These are phyloP conservation scores for Nesometra sesokonis DNA, from an alignment of 35 echinoderm and acorn worm species.

Conservation along the genomic window DNA sequence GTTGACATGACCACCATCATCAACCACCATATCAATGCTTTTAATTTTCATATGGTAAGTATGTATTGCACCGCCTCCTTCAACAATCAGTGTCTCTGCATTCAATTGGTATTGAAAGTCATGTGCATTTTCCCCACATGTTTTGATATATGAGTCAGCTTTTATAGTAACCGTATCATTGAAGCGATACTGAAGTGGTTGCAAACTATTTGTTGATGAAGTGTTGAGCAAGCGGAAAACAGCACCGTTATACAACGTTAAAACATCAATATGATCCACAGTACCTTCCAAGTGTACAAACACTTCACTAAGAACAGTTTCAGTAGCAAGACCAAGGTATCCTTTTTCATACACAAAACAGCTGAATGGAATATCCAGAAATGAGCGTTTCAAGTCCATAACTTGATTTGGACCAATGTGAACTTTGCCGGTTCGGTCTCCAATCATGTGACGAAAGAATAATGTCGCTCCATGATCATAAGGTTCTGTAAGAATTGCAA, in stretches of 20 bases:
- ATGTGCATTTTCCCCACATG: conserved; percentile 58
- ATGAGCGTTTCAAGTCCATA: conserved; percentile 52
- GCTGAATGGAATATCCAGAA: conserved; percentile 63
- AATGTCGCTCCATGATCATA: conserved; percentile 52
- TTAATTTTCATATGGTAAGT: conserved; percentile 42
- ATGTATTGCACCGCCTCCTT: conserved; percentile 77
- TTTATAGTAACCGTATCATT: conserved; percentile 57
- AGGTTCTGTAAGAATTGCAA: conserved; percentile 60
- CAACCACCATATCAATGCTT: conserved; percentile 61
- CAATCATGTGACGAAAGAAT: conserved; percentile 73
- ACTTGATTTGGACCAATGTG: conserved; percentile 90
- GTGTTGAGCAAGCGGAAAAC: conserved; percentile 28
- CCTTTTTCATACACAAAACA: conserved; percentile 59
- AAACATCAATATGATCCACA: conserved; percentile 65
- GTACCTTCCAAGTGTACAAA: conserved; percentile 67
- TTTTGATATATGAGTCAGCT: conserved; percentile 39
- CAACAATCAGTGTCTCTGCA: conserved; percentile 30
- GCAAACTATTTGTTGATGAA: conserved; percentile 46
- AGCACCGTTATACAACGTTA: conserved; percentile 71
- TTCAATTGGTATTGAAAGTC: conserved; percentile 42
- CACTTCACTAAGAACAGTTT: conserved; percentile 52
- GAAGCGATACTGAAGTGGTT: conserved; percentile 32
- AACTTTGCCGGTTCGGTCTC: conserved; percentile 56
- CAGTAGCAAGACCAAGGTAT: conserved; percentile 47
- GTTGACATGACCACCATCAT: conserved; percentile 76